Percentiles rank a stretch among this genome's conserved stretches.
Conservation (phyloP, 2,888 invertebrate genomes). For the Atethmia centrago region DNA sequence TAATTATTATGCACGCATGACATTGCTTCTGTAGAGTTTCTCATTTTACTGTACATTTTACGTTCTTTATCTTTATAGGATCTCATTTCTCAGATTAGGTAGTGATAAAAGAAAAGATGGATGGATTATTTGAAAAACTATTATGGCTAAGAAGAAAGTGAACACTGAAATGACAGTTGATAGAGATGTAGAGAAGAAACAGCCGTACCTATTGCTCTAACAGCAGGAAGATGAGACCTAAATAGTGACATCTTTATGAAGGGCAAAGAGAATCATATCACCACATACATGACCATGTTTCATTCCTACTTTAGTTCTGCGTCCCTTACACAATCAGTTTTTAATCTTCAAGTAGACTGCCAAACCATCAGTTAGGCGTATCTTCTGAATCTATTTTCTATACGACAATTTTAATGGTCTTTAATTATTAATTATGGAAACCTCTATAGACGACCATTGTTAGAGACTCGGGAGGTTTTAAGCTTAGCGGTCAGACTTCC, state of each 20-base stretch:
- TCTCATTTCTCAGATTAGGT: background rate
- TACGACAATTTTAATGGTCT: constrained; percentile 4
- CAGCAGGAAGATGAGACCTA: background rate
- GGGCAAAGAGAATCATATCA: background rate
- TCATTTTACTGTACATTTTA: constrained; percentile 5
- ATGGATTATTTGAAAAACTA: background rate
- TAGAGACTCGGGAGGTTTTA: constrained; percentile 31
- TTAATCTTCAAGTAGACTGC: background rate
- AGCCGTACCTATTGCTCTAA: background rate
- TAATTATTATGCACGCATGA: constrained; percentile 9
- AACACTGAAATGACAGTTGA: background rate
- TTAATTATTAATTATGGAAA: constrained; percentile 14
- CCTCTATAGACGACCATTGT: constrained; percentile 45
- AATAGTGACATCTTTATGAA: background rate
- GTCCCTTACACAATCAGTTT: background rate
- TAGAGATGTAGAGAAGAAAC: background rate
- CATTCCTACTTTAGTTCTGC: too few relatives aligned
- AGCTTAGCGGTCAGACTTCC: constrained; percentile 49
- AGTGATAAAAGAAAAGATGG: background rate
- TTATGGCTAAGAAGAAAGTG: constrained; percentile 7
- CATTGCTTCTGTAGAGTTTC: constrained; percentile 15
- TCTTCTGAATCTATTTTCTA: background rate
- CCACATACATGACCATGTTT: background rate
- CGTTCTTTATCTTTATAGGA: constrained; percentile 1
- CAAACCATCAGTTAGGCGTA: background rate